Base-by-base conservation (phyloP, 2,888 invertebrate species). In the Microctonus aethiopoides region DNA sequence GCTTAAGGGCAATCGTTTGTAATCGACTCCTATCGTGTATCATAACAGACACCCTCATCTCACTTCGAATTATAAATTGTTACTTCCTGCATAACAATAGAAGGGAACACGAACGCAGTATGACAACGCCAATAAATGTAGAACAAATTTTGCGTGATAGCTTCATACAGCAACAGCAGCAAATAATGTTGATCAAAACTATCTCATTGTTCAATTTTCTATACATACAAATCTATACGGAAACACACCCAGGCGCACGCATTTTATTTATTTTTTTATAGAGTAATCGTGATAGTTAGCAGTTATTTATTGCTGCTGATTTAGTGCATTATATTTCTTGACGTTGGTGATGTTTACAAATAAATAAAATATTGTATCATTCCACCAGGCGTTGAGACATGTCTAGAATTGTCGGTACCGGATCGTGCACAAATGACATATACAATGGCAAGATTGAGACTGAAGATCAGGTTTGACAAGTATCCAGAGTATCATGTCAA, bases 401-500 rank as follows among this genome's bases (percentile, higher is more conserved):
- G 86, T 66, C 67, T 85, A 75, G 83, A 83, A 56, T 66, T 86
- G 16, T 63, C 76, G 13, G 80, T 85, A 61, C 82, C 85, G 7
- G 77, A 76, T 65, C 74, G 72, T 13, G 81, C 81, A 2, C 74
- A 72, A 16, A 83, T 82, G 3, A 79, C 80, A 64, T 80, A 83
- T 65, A 78, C 75, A 13, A 72, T 71, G 0, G 85, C 76, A 2
- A 79, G 74, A 16, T 75, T 86, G 22, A 78, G 81, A 66, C 70
- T 86, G 16, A 79, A 80, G 34, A 79, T 83, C 63, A 80, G 81
- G 41, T 87, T 87, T 74, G 86, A 87, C 60, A 84, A 84, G 57
- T 76, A 86, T 69, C 84, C 84, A 1, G 81, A 86, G 68, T 87
- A 87, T 76, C 78, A 79, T n/a, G 84, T 88, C 7, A 83, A 86